A percentile compares a stretch with the other conserved stretches of the same genome.
These are phyloP conservation scores for Actinia tenebrosa DNA, from an alignment of 64 coral and sea anemone genomes.

Conservation along the genomic window DNA sequence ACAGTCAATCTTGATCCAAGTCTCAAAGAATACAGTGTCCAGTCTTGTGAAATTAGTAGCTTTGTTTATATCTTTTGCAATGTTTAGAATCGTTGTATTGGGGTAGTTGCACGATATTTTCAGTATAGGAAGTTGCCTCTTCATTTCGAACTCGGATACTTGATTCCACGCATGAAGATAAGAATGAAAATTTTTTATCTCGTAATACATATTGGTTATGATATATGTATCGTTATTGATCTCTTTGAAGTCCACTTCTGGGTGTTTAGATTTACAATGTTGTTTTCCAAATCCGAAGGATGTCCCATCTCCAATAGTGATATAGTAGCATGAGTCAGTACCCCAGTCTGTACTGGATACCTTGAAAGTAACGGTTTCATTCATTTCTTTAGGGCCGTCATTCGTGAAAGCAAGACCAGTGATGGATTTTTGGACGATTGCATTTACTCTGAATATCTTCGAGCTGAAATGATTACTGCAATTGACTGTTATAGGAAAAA, in stretches of 20 bases:
- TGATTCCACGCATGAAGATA: slow-evolving; percentile 19
- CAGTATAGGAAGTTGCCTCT: neutral
- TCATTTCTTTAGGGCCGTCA: slow-evolving; percentile 18
- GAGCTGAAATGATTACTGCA: slow-evolving; percentile 1
- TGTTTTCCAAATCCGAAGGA: neutral
- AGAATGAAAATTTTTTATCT: neutral
- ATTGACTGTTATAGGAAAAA: neutral
- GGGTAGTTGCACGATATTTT: slow-evolving; percentile 33
- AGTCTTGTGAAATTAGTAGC: slow-evolving; percentile 8
- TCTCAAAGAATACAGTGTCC: neutral
- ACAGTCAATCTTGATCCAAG: neutral
- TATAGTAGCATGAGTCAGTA: slow-evolving; percentile 14
- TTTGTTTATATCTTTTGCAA: neutral
- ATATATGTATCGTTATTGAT: neutral
- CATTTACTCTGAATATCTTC: neutral
- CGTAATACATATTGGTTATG: slow-evolving; percentile 14
- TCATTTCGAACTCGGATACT: neutral
- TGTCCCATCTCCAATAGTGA: slow-evolving; percentile 1
- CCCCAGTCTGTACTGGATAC: slow-evolving; percentile 7
- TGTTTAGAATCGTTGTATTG: slow-evolving; percentile 5
- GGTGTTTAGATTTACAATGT: neutral
- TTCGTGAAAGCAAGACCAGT: neutral
- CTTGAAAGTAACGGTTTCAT: slow-evolving; percentile 18
- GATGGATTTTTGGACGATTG: slow-evolving; percentile 24
- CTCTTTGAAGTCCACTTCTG: slow-evolving; percentile 2